These are phyloP conservation scores for Drosophila nigricruria DNA, from an alignment of 2,888 invertebrate genomes.

Conservation along the genomic window DNA sequence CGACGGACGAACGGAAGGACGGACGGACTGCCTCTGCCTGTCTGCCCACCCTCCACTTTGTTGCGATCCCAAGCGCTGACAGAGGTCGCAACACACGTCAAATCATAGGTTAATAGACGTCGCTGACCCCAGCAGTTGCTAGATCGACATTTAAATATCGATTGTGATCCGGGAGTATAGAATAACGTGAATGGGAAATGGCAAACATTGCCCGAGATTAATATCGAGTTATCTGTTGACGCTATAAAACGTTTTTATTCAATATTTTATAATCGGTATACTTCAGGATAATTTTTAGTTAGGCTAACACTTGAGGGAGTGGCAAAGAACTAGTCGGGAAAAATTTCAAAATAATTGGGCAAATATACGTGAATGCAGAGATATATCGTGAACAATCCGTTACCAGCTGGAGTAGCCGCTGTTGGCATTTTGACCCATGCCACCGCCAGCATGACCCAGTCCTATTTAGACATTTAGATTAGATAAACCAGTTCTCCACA, in stretches of 20 bases:
- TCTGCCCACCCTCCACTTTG: background rate
- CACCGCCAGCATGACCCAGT: constrained; percentile 23
- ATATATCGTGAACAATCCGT: background rate
- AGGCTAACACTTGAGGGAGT: background rate
- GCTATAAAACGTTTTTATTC: background rate
- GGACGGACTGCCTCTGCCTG: background rate
- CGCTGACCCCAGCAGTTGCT: constrained; percentile 47
- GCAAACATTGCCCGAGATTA: background rate
- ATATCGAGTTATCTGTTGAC: too few species aligned
- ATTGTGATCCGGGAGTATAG: constrained; percentile 7
- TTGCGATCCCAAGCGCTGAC: constrained; percentile 60
- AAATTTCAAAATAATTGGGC: background rate
- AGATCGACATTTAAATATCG: constrained; percentile 58
- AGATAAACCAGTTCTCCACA: too few species aligned
- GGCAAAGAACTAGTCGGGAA: background rate
- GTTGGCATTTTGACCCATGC: constrained; percentile 39
- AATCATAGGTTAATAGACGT: constrained; percentile 63
- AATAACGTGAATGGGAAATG: background rate
- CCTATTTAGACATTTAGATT: constrained; percentile 3
- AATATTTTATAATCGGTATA: background rate
- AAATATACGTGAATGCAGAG: constrained; percentile 12
- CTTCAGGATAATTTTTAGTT: background rate
- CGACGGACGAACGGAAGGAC: background rate
- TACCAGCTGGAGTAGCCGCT: constrained; percentile 49
- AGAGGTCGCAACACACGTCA: constrained; percentile 74